Evolutionary conservation across 2,888 invertebrate species (phyloP).

Genomic region (Ferdinandea cuprea): DNA sequence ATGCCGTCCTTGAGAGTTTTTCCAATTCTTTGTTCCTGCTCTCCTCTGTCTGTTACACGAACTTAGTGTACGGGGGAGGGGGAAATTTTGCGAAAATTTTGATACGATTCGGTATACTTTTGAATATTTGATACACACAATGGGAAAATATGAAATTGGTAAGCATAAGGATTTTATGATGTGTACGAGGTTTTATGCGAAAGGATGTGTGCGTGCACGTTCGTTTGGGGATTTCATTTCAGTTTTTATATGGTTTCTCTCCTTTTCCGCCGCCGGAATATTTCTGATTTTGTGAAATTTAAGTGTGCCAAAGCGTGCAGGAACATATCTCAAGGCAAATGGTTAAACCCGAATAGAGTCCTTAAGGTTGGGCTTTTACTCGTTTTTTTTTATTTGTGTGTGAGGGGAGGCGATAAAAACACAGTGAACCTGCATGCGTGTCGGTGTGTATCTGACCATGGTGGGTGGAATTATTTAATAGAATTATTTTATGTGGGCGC

Average conservation of each 20-base stretch:
- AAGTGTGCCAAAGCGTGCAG: constrained; percentile 25
- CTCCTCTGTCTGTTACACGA: constrained; percentile 19
- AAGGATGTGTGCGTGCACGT: constrained; percentile 19
- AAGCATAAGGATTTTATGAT: constrained; percentile 71
- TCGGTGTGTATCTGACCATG: background rate
- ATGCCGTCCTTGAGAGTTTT: constrained; percentile 51
- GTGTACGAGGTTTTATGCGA: constrained; percentile 60
- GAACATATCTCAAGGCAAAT: background rate
- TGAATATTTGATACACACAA: constrained; percentile 73
- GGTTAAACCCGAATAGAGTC: constrained; percentile 4
- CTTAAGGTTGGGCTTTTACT: too few species aligned
- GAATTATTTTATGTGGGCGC: constrained; percentile 19
- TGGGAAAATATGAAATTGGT: constrained; percentile 73
- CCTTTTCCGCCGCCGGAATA: constrained; percentile 6
- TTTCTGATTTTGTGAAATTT: constrained; percentile 35
- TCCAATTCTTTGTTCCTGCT: constrained; percentile 12
- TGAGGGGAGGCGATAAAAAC: constrained; percentile 43
- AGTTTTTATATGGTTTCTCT: constrained; percentile 33
- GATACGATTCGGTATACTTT: constrained; percentile 71
- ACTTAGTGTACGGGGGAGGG: too few species aligned
- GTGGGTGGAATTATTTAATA: constrained; percentile 11
- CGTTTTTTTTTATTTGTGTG: background rate
- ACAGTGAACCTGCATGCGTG: constrained; percentile 9
- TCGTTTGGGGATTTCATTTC: constrained; percentile 45
- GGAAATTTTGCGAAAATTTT: constrained; percentile 49